Evolutionary conservation across 2,797 vertebrate genomes (phyloP).

Genomic region (Pagetopsis macropterus): DNA sequence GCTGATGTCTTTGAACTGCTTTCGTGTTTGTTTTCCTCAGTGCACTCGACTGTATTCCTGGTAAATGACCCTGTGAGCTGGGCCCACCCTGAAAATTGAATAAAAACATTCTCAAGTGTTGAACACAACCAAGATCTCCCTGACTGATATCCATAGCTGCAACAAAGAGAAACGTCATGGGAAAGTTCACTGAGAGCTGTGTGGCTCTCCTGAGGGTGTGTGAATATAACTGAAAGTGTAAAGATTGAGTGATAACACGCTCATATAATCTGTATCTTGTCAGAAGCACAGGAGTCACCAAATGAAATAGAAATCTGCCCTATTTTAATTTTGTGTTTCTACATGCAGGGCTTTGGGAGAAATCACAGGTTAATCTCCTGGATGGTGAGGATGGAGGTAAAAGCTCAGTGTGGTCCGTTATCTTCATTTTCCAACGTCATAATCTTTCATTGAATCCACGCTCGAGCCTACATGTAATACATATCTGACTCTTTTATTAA

Average conservation of each 20-base stretch:
- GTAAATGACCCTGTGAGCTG: not conserved
- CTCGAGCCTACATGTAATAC: constrained; percentile 18
- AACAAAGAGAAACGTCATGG: constrained; percentile 28
- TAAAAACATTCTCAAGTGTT: not conserved
- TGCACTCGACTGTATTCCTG: not conserved
- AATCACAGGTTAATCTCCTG: constrained; percentile 56
- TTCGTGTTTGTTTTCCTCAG: constrained; percentile 7
- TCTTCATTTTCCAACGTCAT: constrained; percentile 34
- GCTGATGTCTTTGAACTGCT: not conserved
- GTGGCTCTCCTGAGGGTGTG: constrained; percentile 11
- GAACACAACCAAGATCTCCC: constrained; percentile 13
- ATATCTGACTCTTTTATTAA: constrained; percentile 23
- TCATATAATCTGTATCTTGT: constrained; percentile 24
- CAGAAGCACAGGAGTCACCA: constrained; percentile 1
- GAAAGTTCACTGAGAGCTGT: not conserved
- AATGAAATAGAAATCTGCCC: constrained; percentile 15
- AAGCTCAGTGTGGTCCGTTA: constrained; percentile 35
- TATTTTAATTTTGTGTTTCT: constrained; percentile 46
- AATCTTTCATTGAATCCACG: constrained; percentile 32
- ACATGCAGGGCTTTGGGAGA: constrained; percentile 33
- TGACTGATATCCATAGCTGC: constrained; percentile 29
- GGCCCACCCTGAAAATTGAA: not conserved
- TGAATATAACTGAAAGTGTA: constrained; percentile 4
- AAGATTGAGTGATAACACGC: constrained; percentile 15
- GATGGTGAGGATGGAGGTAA: constrained; percentile 12